These are phyloP conservation scores for Melanotaenia trifasciata DNA, from an alignment of 2,797 vertebrate genomes.

Conservation along the genomic window DNA sequence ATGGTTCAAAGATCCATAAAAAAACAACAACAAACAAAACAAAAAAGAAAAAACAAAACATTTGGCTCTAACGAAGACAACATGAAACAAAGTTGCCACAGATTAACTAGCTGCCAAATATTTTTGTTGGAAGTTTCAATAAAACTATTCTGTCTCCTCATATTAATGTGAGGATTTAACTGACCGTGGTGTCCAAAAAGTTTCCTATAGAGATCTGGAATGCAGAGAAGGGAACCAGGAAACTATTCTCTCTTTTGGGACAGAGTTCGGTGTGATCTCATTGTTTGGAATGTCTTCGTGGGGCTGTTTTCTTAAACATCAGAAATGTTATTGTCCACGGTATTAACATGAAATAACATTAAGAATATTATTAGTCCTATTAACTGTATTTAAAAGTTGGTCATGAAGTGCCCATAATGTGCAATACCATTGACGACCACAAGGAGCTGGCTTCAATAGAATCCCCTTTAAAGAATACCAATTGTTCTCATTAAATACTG, in stretches of 20 bases:
- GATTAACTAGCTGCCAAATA: slow-evolving; percentile 65
- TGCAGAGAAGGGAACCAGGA: slow-evolving; percentile 1
- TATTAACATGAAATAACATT: background rate
- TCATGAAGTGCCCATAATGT: background rate
- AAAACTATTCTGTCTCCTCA: slow-evolving; percentile 63
- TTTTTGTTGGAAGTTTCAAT: slow-evolving; percentile 57
- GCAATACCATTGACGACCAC: background rate
- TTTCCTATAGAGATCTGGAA: slow-evolving; percentile 51
- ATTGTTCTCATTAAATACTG: background rate
- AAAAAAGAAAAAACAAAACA: slow-evolving; percentile 16
- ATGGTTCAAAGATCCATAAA: slow-evolving; percentile 56
- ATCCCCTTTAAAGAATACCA: background rate
- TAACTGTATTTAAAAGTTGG: background rate
- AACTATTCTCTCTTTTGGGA: slow-evolving; percentile 26
- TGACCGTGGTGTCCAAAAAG: slow-evolving; percentile 46
- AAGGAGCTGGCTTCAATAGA: background rate
- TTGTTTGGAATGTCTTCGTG: background rate
- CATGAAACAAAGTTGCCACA: slow-evolving; percentile 14
- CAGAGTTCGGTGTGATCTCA: slow-evolving; percentile 27
- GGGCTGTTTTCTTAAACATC: slow-evolving; percentile 9
- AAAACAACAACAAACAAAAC: background rate
- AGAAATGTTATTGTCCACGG: background rate
- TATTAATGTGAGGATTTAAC: slow-evolving; percentile 49
- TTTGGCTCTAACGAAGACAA: slow-evolving; percentile 39
- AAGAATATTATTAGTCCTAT: background rate